Base-by-base conservation (phyloP, 2,113 vertebrate genomes). In the Gopherus evgoodei region DNA sequence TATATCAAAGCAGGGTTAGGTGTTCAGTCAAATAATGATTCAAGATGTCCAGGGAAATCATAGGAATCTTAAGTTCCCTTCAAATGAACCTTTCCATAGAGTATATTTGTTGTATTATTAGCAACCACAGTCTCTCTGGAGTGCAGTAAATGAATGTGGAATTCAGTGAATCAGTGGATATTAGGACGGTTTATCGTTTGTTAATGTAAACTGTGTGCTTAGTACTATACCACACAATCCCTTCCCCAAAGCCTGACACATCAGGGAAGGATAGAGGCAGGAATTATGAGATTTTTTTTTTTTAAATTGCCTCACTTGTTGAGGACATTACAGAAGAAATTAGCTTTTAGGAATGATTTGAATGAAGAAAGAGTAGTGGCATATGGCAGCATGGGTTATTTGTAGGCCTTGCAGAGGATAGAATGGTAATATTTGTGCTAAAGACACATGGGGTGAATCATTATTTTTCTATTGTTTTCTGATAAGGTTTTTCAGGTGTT, bases 321-420 rank as follows among this genome's bases (percentile, higher is more conserved):
- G 1, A 2, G 16, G 1, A 2, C 1, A 0, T 0, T 5, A n/a
- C 31, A 29, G 49, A 35, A 82, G 42, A 13, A 54, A 13, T 9
- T 81, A 92, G 49, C 3, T 49, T 83, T 11, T 16, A 79, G n/a
- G 9, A 86, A 47, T 49, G 35, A 42, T 76, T 13, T 10, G 14
- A 10, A 38, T 62, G 1, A 81, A 2, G 49, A 56, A 76, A 76
- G 72, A 13, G 6, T 76, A 76, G 21, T 22, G 8, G 1, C 29
- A 5, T 1, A 8, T 1, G 29, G 42, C 38, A 83, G 44, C 35
- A 8, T 3, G 42, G 35, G 75, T 35, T 59, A 25, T 12, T 52
- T 92, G 69, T 14, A 59, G 38, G 12, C 0, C 0, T n/a, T 16
- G 25, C 0, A 44, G 57, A 88, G 59, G 17, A 31, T 5, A 29